Conservation (phyloP, 53 echinoderm and acorn worm species). For the Crossaster papposus region DNA sequence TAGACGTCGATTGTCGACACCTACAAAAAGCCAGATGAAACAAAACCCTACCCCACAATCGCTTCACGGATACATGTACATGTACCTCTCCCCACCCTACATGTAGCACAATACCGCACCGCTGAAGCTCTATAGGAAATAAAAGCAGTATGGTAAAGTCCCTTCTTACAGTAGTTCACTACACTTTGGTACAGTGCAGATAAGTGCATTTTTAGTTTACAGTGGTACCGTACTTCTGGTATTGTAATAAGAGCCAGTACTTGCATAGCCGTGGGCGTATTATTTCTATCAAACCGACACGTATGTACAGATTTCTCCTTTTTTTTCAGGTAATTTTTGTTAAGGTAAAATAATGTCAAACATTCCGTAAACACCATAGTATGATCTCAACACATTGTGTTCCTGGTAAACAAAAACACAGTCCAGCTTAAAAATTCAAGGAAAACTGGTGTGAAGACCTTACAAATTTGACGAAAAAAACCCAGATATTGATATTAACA, state of each 20-base stretch:
- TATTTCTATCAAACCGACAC: not conserved
- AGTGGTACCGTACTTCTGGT: not conserved
- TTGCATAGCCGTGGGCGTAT: not conserved
- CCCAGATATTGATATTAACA: no score
- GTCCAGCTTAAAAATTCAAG: no score
- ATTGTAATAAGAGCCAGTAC: not conserved
- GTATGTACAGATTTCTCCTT: no score
- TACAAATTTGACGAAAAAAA: no score
- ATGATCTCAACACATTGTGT: no score
- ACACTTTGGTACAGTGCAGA: conserved; percentile 19
- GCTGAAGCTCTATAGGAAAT: not conserved
- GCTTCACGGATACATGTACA: not conserved
- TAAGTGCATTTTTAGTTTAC: not conserved
- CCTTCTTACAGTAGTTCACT: conserved; percentile 22
- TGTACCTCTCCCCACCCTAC: conserved; percentile 4
- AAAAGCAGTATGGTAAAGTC: no score
- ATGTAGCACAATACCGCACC: conserved; percentile 11
- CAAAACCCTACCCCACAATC: conserved; percentile 18
- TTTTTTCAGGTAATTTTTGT: no score
- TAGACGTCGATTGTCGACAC: not conserved
- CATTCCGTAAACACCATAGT: no score
- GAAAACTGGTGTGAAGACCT: no score
- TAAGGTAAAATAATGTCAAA: no score
- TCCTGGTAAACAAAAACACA: no score
- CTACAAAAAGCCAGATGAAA: not conserved